phyloP scores from a whole-genome alignment of 2,888 invertebrate species.

The Oscheius sp. region DNA sequence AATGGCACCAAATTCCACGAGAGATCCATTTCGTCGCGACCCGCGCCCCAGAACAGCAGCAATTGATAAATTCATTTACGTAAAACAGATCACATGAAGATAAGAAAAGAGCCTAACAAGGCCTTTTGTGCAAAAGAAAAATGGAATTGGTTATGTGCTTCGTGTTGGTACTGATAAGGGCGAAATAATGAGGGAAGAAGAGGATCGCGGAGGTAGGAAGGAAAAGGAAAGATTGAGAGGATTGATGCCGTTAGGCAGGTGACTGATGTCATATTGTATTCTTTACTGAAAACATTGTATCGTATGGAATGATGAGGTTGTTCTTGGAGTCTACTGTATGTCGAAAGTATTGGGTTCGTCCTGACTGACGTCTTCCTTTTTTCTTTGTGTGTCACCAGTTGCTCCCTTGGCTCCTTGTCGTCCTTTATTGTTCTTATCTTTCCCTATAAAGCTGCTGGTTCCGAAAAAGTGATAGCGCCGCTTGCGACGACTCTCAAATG shows the following conservation, averaged over 20 bases:
- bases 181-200: neutral
- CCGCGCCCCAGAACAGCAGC: neutral
- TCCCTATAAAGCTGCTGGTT: neutral
- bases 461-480: neutral
- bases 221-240: neutral
- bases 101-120: neutral
- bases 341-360: neutral
- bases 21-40: neutral
- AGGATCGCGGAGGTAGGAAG: neutral
- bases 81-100: neutral
- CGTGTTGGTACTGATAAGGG: neutral
- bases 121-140: constrained; percentile 2
- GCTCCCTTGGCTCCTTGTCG: neutral
- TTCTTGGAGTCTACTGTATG: neutral
- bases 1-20: neutral
- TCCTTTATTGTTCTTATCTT: neutral
- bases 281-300: neutral
- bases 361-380: neutral
- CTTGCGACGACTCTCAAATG: neutral
- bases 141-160: neutral
- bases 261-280: neutral
- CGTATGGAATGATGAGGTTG: neutral
- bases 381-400: neutral
- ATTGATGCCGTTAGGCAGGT: no score
- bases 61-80: neutral